Percentiles rank a stretch among this genome's conserved stretches.
These are phyloP conservation scores for Metacarcinus magister DNA, from an alignment of 2,888 invertebrate species.

Conservation along the genomic window DNA sequence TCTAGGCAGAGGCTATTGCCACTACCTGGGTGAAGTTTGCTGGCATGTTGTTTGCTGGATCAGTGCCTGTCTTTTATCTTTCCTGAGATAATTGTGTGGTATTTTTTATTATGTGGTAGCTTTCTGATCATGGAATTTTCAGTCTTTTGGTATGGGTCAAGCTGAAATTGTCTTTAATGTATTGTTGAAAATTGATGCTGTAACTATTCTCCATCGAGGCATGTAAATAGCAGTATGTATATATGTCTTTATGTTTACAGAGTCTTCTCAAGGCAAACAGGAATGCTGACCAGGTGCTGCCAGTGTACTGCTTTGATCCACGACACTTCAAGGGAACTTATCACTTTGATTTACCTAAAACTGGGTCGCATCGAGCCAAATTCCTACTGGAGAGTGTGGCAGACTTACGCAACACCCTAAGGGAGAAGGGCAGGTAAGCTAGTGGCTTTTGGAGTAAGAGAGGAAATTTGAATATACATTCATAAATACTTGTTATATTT, in stretches of 20 bases:
- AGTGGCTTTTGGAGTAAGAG: too few relatives aligned
- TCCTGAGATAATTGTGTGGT: too few relatives aligned
- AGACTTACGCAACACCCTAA: conserved; percentile 80
- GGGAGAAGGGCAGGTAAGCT: conserved; percentile 75
- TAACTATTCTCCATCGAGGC: background rate
- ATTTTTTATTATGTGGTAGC: too few relatives aligned
- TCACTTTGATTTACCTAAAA: conserved; percentile 83
- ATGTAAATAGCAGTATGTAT: background rate
- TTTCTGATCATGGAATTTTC: too few relatives aligned
- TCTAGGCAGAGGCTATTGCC: too few relatives aligned
- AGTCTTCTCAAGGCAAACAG: conserved; percentile 81
- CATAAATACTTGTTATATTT: too few relatives aligned
- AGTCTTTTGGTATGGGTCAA: too few relatives aligned
- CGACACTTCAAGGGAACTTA: conserved; percentile 82
- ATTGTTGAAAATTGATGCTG: background rate
- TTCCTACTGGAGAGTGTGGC: conserved; percentile 82
- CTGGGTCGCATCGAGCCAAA: conserved; percentile 82
- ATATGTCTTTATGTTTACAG: conserved; percentile 61
- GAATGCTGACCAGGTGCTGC: conserved; percentile 82
- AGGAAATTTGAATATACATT: too few relatives aligned
- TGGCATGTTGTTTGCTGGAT: background rate
- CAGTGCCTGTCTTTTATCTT: too few relatives aligned
- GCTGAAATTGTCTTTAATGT: background rate
- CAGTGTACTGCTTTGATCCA: conserved; percentile 83
- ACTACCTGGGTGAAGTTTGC: too few relatives aligned